Conservation (phyloP, 2,888 invertebrate genomes). For the Matsumyia berberina region DNA sequence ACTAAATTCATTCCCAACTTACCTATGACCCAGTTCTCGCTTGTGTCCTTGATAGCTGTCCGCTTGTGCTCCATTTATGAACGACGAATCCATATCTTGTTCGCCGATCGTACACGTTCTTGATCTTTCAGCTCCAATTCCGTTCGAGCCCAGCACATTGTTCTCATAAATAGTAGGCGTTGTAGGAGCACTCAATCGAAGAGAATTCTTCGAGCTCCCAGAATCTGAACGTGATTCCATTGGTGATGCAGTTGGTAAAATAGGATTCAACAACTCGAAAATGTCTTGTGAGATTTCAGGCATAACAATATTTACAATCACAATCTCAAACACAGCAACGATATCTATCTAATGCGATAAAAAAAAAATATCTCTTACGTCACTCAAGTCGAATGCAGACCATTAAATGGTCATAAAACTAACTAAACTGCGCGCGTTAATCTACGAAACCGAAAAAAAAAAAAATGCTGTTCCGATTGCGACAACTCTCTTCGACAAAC, state of each 20-base stretch:
- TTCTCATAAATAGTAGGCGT: constrained; percentile 62
- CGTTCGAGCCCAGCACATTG: constrained; percentile 34
- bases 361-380: constrained; percentile 31
- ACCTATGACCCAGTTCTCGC: constrained; percentile 83
- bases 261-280: constrained; percentile 86
- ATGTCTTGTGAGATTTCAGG: constrained; percentile 85
- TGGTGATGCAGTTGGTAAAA: constrained; percentile 85
- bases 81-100: constrained; percentile 81
- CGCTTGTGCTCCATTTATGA: constrained; percentile 79
- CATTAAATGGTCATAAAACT: constrained; percentile 15
- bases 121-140: constrained; percentile 36
- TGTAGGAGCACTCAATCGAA: constrained; percentile 44
- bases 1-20: constrained; percentile 67
- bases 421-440: constrained; percentile 20
- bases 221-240: constrained; percentile 87
- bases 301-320: constrained; percentile 83
- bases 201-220: constrained; percentile 57
- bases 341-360: constrained; percentile 6
- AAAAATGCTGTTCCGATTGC: constrained; percentile 61
- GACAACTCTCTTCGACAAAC: constrained; percentile 71
- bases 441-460: constrained; percentile 30
- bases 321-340: not conserved
- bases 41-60: constrained; percentile 80
- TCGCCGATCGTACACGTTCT: constrained; percentile 79
- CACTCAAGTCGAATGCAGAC: constrained; percentile 22